Conservation (phyloP, 2,113 vertebrate genomes). For the Pampusana beccarii region DNA sequence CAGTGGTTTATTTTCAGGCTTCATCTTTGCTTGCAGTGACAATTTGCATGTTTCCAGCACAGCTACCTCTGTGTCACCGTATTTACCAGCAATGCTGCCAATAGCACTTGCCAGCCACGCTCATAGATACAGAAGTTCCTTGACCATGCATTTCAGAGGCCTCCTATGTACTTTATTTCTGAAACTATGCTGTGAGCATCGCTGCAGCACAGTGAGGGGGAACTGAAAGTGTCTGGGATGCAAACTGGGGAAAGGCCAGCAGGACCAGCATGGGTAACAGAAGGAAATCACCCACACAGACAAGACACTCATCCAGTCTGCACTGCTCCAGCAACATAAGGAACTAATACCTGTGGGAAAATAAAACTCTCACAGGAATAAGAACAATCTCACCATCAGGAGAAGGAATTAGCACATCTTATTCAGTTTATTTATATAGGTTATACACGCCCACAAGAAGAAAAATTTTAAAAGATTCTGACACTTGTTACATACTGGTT, state of each 20-base stretch:
- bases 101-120: neutral
- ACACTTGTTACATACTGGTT: neutral
- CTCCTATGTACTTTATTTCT: neutral
- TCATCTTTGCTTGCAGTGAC: neutral
- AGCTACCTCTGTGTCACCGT: neutral
- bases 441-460: accelerated
- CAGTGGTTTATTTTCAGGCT: neutral
- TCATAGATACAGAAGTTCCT: accelerated
- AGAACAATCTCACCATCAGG: neutral
- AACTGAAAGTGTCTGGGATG: neutral
- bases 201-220: neutral
- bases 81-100: neutral
- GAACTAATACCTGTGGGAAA: neutral
- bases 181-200: neutral
- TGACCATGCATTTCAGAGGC: neutral
- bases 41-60: neutral
- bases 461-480: neutral
- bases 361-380: neutral
- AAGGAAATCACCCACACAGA: neutral
- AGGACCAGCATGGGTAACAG: neutral
- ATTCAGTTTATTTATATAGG: neutral
- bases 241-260: neutral
- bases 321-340: neutral
- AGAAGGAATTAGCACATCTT: neutral
- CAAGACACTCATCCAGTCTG: accelerated